These are phyloP conservation scores for Melipona bicolor DNA, from an alignment of 2,888 invertebrate species.

Conservation along the genomic window DNA sequence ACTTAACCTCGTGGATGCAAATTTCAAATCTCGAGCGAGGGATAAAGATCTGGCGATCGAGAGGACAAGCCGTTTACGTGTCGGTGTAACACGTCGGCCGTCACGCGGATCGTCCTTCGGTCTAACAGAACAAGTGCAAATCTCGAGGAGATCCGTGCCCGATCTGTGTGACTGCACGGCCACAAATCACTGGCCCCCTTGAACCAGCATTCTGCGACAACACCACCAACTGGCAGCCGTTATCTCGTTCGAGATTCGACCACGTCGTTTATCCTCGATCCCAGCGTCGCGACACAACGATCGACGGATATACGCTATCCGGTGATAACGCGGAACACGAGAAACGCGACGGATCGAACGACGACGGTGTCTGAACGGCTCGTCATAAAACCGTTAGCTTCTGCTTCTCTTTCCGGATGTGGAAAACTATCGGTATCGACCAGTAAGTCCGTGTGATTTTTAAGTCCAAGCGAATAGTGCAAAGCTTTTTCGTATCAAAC, in stretches of 20 bases:
- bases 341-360: slow-evolving; percentile 7
- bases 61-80: slow-evolving; percentile 6
- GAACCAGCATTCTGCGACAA: slow-evolving; percentile 43
- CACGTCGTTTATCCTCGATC: slow-evolving; percentile 62
- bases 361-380: slow-evolving; percentile 7
- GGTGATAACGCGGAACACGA: slow-evolving; percentile 49
- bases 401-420: not conserved
- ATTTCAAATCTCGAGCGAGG: not conserved
- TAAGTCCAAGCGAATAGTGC: too few species aligned
- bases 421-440: too few species aligned
- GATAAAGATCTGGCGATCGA: not conserved
- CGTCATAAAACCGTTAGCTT: slow-evolving; percentile 31
- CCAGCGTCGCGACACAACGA: slow-evolving; percentile 48
- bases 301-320: slow-evolving; percentile 51
- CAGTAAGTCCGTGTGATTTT: too few species aligned
- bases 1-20: not conserved
- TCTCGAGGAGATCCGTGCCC: slow-evolving; percentile 32
- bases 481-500: too few species aligned
- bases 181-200: slow-evolving; percentile 58
- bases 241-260: slow-evolving; percentile 64
- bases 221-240: slow-evolving; percentile 49
- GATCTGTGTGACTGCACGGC: not conserved
- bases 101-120: slow-evolving; percentile 40
- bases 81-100: slow-evolving; percentile 13
- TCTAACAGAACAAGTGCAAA: slow-evolving; percentile 44